Evolutionary conservation across 1,140 invertebrate species (phyloP).

Genomic region (Vollenhovia emeryi): DNA sequence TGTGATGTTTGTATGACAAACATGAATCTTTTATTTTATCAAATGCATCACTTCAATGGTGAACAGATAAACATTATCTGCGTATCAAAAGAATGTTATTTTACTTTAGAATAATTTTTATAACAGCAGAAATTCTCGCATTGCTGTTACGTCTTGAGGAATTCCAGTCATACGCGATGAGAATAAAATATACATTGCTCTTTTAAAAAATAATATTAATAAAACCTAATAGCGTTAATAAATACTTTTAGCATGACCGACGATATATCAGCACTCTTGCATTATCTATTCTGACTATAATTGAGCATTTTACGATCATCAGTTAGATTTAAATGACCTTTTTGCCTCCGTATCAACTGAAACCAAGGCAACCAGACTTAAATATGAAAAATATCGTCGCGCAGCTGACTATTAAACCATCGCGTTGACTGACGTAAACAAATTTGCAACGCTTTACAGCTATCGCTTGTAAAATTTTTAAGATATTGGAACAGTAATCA

Average conservation of each 20-base stretch:
- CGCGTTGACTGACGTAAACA: conserved; percentile 4
- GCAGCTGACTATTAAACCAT: conserved; percentile 23
- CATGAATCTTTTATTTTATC: background rate
- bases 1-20: background rate
- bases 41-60: background rate
- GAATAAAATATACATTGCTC: too few relatives aligned
- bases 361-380: conserved; percentile 12
- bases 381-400: conserved; percentile 7
- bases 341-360: background rate
- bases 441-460: conserved; percentile 22
- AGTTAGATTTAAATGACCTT: conserved; percentile 8
- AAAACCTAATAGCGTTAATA: too few relatives aligned
- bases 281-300: too few relatives aligned
- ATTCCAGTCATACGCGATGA: background rate
- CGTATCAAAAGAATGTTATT: background rate
- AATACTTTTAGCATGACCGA: too few relatives aligned
- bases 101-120: background rate
- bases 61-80: background rate
- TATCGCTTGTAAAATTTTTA: conserved; percentile 39
- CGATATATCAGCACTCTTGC: too few relatives aligned
- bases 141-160: background rate
- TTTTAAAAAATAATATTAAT: too few relatives aligned
- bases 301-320: background rate
- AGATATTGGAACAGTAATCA: conserved; percentile 12
- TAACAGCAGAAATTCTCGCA: too few relatives aligned